A percentile compares a stretch with the other conserved stretches of the same genome.
These are phyloP conservation scores for Tachina lurida DNA, from an alignment of 2,888 invertebrate species.

Conservation along the genomic window DNA sequence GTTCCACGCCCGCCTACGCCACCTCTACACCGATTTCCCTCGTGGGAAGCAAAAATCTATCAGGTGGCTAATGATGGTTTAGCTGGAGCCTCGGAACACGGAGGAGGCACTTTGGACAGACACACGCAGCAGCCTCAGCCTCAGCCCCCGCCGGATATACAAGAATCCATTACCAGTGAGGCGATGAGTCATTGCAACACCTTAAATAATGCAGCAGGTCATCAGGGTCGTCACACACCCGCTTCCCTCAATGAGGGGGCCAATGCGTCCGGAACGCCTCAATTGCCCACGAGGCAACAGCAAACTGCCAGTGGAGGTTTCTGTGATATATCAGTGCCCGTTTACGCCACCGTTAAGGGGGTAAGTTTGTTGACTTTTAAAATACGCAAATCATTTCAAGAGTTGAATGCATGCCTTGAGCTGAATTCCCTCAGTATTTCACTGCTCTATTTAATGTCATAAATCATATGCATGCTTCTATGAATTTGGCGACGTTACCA, in stretches of 20 bases:
- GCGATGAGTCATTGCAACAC: conserved; percentile 74
- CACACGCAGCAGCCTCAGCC: conserved; percentile 65
- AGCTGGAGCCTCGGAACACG: conserved; percentile 82
- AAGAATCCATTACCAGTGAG: conserved; percentile 72
- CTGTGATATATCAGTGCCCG: conserved; percentile 95
- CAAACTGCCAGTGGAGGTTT: conserved; percentile 88
- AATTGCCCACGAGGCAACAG: conserved; percentile 81
- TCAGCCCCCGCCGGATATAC: conserved; percentile 73
- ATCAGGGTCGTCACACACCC: conserved; percentile 73
- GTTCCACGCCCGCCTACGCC: conserved; percentile 91
- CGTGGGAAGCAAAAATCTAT: conserved; percentile 98
- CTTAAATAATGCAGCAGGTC: conserved; percentile 74
- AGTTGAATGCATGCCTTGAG: no score
- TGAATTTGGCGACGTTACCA: no score
- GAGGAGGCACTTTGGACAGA: conserved; percentile 58
- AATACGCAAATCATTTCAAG: background rate
- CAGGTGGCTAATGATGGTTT: conserved; percentile 89
- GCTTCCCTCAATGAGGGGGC: conserved; percentile 64
- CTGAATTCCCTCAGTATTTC: no score
- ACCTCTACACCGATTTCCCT: conserved; percentile 94
- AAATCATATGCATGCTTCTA: no score
- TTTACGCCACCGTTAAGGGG: conserved; percentile 98
- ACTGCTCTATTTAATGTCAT: no score
- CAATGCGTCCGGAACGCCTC: conserved; percentile 78
- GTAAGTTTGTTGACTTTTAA: conserved; percentile 81